Percentiles rank a stretch among this genome's conserved stretches.
Evolutionary conservation across 2,113 vertebrate species (phyloP).

Genomic region (Danionella cerebrum): DNA sequence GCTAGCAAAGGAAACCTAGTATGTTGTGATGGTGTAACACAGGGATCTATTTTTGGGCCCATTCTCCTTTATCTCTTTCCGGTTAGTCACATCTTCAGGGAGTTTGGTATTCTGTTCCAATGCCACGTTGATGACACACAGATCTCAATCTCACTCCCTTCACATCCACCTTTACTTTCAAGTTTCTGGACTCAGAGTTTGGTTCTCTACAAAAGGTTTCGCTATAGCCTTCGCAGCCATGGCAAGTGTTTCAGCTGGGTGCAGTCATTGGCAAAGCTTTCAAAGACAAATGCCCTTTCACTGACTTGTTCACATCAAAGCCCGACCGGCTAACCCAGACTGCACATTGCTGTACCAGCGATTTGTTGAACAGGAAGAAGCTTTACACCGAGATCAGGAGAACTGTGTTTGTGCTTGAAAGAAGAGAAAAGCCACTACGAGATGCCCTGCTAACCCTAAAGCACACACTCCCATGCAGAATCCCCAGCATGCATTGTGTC

Average conservation of each 20-base stretch:
- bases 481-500: not conserved
- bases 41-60: too few relatives aligned
- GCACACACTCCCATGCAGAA: slow-evolving; percentile 20
- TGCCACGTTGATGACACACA: too few relatives aligned
- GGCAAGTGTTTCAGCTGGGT: slow-evolving; percentile 38
- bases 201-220: not conserved
- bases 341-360: slow-evolving; percentile 54
- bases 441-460: slow-evolving; percentile 48
- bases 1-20: too few relatives aligned
- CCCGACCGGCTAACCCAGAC: slow-evolving; percentile 56
- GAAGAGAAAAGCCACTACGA: slow-evolving; percentile 33
- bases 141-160: not conserved
- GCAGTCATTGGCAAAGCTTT: slow-evolving; percentile 48
- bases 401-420: slow-evolving; percentile 7
- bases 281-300: slow-evolving; percentile 51
- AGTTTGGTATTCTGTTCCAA: too few relatives aligned
- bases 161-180: not conserved
- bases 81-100: too few relatives aligned
- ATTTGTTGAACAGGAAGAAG: slow-evolving; percentile 63
- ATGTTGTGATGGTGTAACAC: too few relatives aligned
- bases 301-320: slow-evolving; percentile 69
- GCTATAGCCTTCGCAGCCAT: slow-evolving; percentile 28
- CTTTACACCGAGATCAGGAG: slow-evolving; percentile 57
- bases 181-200: not conserved
- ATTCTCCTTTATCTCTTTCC: too few relatives aligned